A percentile compares a stretch with the other conserved stretches of the same genome.
These are phyloP conservation scores for Syngnathus floridae DNA, from an alignment of 2,113 vertebrate species.

Conservation along the genomic window DNA sequence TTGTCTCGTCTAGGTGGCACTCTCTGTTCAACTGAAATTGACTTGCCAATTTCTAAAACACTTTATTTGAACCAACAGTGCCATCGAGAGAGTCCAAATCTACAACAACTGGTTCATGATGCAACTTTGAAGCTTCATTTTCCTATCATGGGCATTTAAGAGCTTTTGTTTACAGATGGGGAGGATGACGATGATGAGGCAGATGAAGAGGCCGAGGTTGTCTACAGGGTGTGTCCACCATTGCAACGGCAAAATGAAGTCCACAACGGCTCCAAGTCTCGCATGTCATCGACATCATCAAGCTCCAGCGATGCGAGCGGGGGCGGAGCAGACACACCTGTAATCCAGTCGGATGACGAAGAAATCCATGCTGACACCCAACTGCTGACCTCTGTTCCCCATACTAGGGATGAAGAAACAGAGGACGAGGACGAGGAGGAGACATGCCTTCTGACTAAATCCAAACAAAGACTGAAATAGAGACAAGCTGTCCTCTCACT, in stretches of 20 bases:
- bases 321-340: conserved; percentile 75
- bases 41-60: too few species aligned
- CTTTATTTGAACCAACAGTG: too few species aligned
- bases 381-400: conserved; percentile 58
- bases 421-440: conserved; percentile 61
- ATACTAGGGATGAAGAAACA: conserved; percentile 53
- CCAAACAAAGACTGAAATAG: conserved; percentile 27
- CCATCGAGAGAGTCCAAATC: too few species aligned
- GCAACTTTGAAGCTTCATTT: too few species aligned
- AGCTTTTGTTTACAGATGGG: conserved; percentile 29
- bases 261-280: conserved; percentile 65
- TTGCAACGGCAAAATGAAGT: conserved; percentile 51
- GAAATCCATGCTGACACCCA: conserved; percentile 75
- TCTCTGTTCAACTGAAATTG: too few species aligned
- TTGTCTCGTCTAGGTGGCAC: too few species aligned
- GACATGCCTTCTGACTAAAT: conserved; percentile 22
- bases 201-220: conserved; percentile 54
- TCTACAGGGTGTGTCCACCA: conserved; percentile 66
- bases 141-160: background rate
- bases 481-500: background rate
- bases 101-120: too few species aligned
- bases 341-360: conserved; percentile 85
- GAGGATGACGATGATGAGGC: conserved; percentile 52
- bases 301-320: conserved; percentile 76
- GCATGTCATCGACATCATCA: conserved; percentile 80